Percentiles rank a stretch among this genome's conserved stretches.
These are phyloP conservation scores for Cosmorhoe ocellata DNA, from an alignment of 2,888 invertebrate genomes.

Conservation along the genomic window DNA sequence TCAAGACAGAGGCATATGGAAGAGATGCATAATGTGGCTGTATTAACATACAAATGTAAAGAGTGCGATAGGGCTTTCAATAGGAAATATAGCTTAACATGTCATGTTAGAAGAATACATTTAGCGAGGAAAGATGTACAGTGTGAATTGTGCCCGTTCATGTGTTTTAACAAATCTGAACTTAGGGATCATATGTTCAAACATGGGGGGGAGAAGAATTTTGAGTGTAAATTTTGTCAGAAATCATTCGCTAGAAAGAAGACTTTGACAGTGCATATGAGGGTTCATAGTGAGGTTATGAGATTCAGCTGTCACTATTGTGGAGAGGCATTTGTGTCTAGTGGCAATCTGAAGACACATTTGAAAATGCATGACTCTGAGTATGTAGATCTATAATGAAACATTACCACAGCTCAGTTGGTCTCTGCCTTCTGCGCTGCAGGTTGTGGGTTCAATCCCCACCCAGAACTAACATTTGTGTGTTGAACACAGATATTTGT, in stretches of 20 bases:
- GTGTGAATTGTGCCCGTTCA: conserved; percentile 49
- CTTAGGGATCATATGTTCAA: conserved; percentile 33
- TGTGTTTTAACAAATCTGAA: conserved; percentile 49
- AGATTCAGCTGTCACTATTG: conserved; percentile 71
- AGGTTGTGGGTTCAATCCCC: no score
- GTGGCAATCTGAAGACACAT: conserved; percentile 71
- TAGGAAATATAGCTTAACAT: conserved; percentile 28
- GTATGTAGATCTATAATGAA: conserved; percentile 1
- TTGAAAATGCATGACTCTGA: conserved; percentile 56
- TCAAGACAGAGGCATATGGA: conserved; percentile 47
- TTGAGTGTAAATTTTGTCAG: conserved; percentile 64
- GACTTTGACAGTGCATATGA: conserved; percentile 54
- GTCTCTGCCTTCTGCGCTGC: no score
- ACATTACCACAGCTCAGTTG: no score
- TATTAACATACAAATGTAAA: conserved; percentile 34
- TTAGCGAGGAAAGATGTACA: conserved; percentile 30
- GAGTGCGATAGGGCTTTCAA: conserved; percentile 34
- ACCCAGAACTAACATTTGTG: no score
- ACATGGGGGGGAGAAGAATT: conserved; percentile 48
- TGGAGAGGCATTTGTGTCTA: conserved; percentile 72
- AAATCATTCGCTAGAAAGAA: conserved; percentile 57
- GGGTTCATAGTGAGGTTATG: conserved; percentile 54
- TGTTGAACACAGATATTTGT: no score
- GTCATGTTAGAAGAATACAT: conserved; percentile 36
- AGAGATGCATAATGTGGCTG: conserved; percentile 35